Evolutionary conservation across 1,140 invertebrate genomes (phyloP), one percentile per base, ranked within the genome.

Genomic region (Drosophila grimshawi): DNA sequence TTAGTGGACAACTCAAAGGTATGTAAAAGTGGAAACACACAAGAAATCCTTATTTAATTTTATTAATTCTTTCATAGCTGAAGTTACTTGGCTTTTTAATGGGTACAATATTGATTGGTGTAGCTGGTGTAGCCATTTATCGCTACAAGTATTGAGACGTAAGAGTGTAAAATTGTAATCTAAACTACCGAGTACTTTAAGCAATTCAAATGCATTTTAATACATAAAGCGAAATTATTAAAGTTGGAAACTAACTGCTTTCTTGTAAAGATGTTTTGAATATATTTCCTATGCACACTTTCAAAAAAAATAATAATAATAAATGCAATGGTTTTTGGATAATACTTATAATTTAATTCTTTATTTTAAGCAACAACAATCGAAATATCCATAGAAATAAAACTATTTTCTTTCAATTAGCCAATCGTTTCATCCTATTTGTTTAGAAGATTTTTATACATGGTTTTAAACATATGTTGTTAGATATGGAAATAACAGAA

Each of bases 101-200:
- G 74, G 93, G 94, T n/a, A 94, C 94, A 46, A 89, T 95, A 55
- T 85, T 94, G 41, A 93, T 95, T 80, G 94, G 94, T 11, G 93
- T 95, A 53, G 94, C 93, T 52, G 94, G 94, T 46, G 93, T 95
- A 6, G 93, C 94, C 4, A 94, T 94, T 55, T 95, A 95, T 88
- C 93, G 94, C 69, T 94, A 94, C 90, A 94, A 94, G 92, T 93
- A 93, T 76, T 92, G 75, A 90, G 68, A 46, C 39, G 57, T 49
- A 39, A 33, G 53, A 71, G 63, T 4, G 51, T 19, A 19, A 19
- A 19, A 19, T 10, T 57, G 32, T 57, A 10, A 52, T 45, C 33
- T 19, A 61, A 66, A 61, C 41, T 66, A 68, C 69, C 39, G 66
- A 49, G 81, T 86, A 80, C 49, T 75, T 80, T 86, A 78, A 78